Conservation (phyloP, 2,888 invertebrate genomes). For the Balanococcus diminutus region DNA sequence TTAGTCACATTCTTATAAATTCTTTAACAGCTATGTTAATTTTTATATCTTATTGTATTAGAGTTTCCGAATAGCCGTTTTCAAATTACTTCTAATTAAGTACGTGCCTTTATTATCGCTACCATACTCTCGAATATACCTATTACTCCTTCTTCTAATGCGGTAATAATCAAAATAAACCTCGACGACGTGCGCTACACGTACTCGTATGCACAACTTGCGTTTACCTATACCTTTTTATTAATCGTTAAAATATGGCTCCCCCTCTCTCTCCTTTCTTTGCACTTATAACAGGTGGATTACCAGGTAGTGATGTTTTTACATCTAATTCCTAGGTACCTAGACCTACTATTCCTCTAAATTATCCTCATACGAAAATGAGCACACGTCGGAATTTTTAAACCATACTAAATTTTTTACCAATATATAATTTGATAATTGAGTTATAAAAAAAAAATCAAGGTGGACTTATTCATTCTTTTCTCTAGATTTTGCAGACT, state of each 20-base stretch:
- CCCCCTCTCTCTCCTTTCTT: not conserved
- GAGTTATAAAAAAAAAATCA: conserved; percentile 16
- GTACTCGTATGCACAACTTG: no score
- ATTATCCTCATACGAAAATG: no score
- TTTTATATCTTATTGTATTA: conserved; percentile 42
- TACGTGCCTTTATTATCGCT: conserved; percentile 27
- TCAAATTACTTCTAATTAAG: conserved; percentile 41
- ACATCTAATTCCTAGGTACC: not conserved
- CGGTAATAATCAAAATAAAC: not conserved
- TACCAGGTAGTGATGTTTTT: not conserved
- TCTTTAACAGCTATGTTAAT: conserved; percentile 40
- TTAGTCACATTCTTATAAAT: conserved; percentile 44
- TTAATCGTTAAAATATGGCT: not conserved
- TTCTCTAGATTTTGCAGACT: not conserved
- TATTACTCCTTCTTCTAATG: not conserved
- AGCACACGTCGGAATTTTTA: no score
- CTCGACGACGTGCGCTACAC: not conserved
- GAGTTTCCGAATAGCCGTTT: not conserved
- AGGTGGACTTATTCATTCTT: no score
- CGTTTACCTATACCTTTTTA: no score
- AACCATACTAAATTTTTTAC: no score
- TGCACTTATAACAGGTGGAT: not conserved
- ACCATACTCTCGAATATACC: not conserved
- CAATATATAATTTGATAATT: not conserved
- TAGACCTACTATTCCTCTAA: no score